Conservation (phyloP, 35 echinoderm and acorn worm genomes). For the Eucidaris tribuloides region DNA sequence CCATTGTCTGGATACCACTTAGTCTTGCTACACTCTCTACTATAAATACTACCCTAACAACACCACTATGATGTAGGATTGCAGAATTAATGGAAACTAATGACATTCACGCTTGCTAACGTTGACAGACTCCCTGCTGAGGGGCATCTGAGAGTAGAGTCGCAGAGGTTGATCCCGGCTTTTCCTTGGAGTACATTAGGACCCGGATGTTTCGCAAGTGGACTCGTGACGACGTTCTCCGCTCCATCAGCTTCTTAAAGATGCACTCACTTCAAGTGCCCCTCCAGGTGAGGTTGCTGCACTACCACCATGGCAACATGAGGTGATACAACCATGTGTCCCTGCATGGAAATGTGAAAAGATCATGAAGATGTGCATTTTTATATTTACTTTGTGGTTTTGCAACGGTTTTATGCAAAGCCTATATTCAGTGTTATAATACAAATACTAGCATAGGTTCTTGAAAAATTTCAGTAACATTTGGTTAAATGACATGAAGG, state of each 20-base stretch:
- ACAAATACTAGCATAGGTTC: too few relatives aligned
- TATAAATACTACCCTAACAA: too few relatives aligned
- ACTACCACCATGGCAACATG: slow-evolving; percentile 70
- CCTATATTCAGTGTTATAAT: too few relatives aligned
- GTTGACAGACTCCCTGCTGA: slow-evolving; percentile 95
- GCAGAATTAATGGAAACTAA: background rate
- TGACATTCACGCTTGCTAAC: slow-evolving; percentile 69
- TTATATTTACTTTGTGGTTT: too few relatives aligned
- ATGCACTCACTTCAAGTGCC: slow-evolving; percentile 80
- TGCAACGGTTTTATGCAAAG: too few relatives aligned
- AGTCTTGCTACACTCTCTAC: too few relatives aligned
- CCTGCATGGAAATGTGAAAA: slow-evolving; percentile 9
- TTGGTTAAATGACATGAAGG: too few relatives aligned
- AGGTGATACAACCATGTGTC: slow-evolving; percentile 95
- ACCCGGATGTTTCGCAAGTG: slow-evolving; percentile 82
- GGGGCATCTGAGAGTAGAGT: slow-evolving; percentile 87
- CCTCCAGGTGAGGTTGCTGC: slow-evolving; percentile 37
- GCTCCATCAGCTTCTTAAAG: slow-evolving; percentile 69
- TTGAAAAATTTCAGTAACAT: too few relatives aligned
- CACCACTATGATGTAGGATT: too few relatives aligned
- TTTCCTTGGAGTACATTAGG: slow-evolving; percentile 84
- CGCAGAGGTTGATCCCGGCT: slow-evolving; percentile 81
- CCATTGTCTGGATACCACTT: too few relatives aligned
- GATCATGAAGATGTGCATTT: background rate
- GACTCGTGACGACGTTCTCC: slow-evolving; percentile 40